A percentile compares a stretch with the other conserved stretches of the same genome.
Evolutionary conservation across 2,113 vertebrate species (phyloP).

Genomic region (Eleginops maclovinus): DNA sequence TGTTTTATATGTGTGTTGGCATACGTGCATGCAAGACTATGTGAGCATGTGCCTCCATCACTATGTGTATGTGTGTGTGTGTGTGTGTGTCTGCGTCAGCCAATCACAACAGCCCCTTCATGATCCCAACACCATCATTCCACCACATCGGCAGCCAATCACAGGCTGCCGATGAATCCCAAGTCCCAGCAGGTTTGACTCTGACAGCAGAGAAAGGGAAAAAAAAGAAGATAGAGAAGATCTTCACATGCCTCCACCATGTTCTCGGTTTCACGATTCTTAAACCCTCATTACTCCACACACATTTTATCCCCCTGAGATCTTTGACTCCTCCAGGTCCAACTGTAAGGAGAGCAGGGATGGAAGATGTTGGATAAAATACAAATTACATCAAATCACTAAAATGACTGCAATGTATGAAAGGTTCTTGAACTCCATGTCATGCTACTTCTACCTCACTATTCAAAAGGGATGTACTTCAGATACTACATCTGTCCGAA

Average conservation of each 20-base stretch:
- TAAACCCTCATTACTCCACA: not conserved
- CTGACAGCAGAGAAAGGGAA: conserved; percentile 17
- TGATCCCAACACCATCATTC: conserved; percentile 73
- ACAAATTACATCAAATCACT: not conserved
- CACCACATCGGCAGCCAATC: conserved; percentile 76
- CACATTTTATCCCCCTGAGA: not conserved
- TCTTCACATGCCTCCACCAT: conserved; percentile 45
- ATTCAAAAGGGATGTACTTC: no score
- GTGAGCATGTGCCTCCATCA: conserved; percentile 4
- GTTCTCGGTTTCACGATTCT: conserved; percentile 14
- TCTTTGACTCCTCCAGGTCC: not conserved
- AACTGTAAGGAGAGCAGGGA: not conserved
- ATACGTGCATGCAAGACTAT: conserved; percentile 15
- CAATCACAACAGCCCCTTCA: conserved; percentile 65
- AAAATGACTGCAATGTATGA: no score
- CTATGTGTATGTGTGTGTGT: not conserved
- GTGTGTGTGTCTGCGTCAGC: conserved; percentile 38
- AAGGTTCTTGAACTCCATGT: no score
- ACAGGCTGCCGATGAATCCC: conserved; percentile 52
- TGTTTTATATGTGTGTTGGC: conserved; percentile 11
- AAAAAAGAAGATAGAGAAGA: conserved; percentile 7
- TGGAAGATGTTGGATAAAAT: not conserved
- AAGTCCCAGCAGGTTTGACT: conserved; percentile 65
- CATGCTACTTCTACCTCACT: no score
- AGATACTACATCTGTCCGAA: no score